Percentiles rank a stretch among this genome's conserved stretches.
These are phyloP conservation scores for Streptopelia turtur DNA, from an alignment of 2,797 vertebrate species.

Conservation along the genomic window DNA sequence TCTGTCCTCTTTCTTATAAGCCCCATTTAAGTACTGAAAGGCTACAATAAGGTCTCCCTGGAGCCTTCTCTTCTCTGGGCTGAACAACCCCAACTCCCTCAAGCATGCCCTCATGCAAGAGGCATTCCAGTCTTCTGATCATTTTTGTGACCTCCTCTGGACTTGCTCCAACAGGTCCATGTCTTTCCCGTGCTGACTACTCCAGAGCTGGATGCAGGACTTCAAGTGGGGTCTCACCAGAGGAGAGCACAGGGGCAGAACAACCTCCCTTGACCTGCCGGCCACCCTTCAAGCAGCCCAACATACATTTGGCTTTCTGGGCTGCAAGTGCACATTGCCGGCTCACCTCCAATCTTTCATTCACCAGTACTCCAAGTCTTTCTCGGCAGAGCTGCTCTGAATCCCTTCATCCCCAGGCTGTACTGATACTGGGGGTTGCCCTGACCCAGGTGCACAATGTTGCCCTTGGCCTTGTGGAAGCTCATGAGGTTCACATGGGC, in stretches of 20 bases:
- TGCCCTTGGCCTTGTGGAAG: no score
- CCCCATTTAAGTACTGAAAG: not conserved
- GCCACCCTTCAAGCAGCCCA: not conserved
- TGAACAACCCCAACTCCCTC: not conserved
- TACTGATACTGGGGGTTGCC: not conserved
- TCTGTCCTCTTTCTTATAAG: not conserved
- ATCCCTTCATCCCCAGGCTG: not conserved
- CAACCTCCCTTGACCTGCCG: not conserved
- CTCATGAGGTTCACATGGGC: no score
- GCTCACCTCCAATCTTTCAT: not conserved
- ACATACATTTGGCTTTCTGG: not conserved
- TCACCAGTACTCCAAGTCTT: not conserved
- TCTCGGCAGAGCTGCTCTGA: not conserved
- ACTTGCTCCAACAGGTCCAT: not conserved
- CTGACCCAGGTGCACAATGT: no score
- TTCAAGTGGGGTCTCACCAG: not conserved
- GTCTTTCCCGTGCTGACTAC: not conserved
- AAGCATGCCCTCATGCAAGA: not conserved
- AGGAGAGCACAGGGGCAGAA: not conserved
- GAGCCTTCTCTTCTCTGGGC: not conserved
- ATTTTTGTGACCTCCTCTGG: not conserved
- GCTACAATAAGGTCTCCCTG: rapidly evolving
- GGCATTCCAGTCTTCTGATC: not conserved
- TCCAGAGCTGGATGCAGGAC: not conserved
- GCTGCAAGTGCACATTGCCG: not conserved